phyloP scores from a whole-genome alignment of 1,140 invertebrate species.

The Drosophila saltans region DNA sequence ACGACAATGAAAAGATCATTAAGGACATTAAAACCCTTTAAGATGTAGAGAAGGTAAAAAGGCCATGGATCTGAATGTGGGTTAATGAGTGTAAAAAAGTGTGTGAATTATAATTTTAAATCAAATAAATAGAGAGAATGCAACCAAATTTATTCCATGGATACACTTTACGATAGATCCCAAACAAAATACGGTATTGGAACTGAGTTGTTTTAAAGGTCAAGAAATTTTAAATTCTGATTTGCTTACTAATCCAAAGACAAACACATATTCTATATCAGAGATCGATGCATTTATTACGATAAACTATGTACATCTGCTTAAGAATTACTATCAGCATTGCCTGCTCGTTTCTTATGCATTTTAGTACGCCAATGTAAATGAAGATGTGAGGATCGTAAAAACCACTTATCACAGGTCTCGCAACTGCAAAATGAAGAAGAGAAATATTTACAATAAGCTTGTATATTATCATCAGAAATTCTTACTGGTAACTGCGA shows the following conservation, averaged over 20 bases:
- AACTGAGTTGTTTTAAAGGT: too few relatives aligned
- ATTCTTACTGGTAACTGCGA: slow-evolving; percentile 55
- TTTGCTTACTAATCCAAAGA: too few relatives aligned
- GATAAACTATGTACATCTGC: too few relatives aligned
- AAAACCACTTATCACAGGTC: slow-evolving; percentile 55
- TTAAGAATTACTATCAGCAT: neutral
- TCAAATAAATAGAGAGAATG: too few relatives aligned
- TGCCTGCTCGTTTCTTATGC: slow-evolving; percentile 35
- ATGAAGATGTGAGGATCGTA: slow-evolving; percentile 46
- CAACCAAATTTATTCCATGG: too few relatives aligned
- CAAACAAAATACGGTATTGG: too few relatives aligned
- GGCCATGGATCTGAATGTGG: too few relatives aligned
- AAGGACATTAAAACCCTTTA: slow-evolving; percentile 32
- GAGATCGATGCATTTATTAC: neutral
- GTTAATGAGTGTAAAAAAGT: neutral
- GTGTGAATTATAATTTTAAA: too few relatives aligned
- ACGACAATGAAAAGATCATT: slow-evolving; percentile 65
- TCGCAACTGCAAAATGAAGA: slow-evolving; percentile 46
- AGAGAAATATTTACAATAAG: neutral
- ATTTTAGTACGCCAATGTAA: slow-evolving; percentile 47
- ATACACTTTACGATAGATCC: too few relatives aligned
- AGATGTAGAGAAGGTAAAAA: neutral
- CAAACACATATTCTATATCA: neutral
- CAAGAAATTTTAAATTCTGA: too few relatives aligned
- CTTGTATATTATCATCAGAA: neutral